Base-by-base conservation (phyloP, 2,797 vertebrate species). In the Acanthornis magna region DNA sequence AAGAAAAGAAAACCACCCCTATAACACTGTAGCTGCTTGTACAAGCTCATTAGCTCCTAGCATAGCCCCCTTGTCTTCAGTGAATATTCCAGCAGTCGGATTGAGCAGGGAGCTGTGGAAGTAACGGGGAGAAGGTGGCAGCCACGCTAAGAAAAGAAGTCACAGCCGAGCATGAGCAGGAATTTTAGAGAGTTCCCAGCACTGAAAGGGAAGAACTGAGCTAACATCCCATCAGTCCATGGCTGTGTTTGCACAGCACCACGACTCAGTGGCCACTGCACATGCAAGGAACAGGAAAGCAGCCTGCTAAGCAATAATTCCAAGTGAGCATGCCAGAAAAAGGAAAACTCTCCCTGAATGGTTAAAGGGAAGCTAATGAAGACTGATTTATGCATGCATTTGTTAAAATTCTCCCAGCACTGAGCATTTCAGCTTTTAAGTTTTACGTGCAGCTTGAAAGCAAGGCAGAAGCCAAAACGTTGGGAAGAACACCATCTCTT, bases 401-500 rank as follows among this genome's bases (percentile, higher is more conserved):
- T 75, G 88, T 85, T 92, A 67, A 73, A 76, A 66, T 88, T 84
- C 80, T 73, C 80, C 45, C 80, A 30, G 48, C 51, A 78, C 71
- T 42, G 47, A 95, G 71, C 67, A 74, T 82, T 95, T 85, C 67
- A 54, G 70, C 88, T 93, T 96, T 93, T 62, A 87, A 91, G 85
- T 93, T 85, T 88, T 16, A 5, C 3, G 11, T 58, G 65, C 66
- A 74, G 73, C 54, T 93, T 92, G 83, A 94, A 88, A 95, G 85
- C 42, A 65, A 90, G 61, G 68, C 77, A 85, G 77, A 90, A 91
- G 45, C 54, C 82, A 71, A 95, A 74, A 17, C 0, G 13, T 36
- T 87, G 50, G 78, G 78, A 96, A 94, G 85, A 93, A 67, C 67
- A 68, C 42, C 81, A 68, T 88, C 85, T 82, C 94, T 93, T 94